Percentiles rank a stretch among this genome's conserved stretches.
Conservation (phyloP, 2,113 vertebrate species). For the Corapipo altera region DNA sequence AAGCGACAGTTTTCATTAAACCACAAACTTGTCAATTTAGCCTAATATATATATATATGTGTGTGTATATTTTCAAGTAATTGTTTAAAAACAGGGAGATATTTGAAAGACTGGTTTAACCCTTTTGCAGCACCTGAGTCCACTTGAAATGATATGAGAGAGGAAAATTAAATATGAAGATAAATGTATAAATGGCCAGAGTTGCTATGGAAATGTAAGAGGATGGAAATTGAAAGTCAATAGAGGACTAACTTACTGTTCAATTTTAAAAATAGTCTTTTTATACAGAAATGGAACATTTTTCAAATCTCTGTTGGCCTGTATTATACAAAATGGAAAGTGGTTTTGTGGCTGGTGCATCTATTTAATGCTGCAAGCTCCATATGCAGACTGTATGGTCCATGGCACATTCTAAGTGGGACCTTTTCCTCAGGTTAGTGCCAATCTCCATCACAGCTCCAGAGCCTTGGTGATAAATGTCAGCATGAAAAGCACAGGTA, state of each 20-base stretch:
- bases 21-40: not conserved
- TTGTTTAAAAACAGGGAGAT: conserved; percentile 58
- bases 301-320: conserved; percentile 42
- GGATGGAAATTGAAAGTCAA: conserved; percentile 75
- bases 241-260: conserved; percentile 71
- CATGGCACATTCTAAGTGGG: not conserved
- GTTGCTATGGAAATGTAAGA: conserved; percentile 77
- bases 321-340: conserved; percentile 26
- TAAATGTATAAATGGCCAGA: conserved; percentile 75
- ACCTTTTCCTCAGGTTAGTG: not conserved
- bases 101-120: conserved; percentile 63
- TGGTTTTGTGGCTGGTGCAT: conserved; percentile 28
- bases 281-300: conserved; percentile 43
- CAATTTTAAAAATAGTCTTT: conserved; percentile 64
- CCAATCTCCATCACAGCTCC: not conserved
- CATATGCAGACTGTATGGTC: not conserved
- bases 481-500: not conserved
- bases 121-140: conserved; percentile 42
- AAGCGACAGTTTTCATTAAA: conserved; percentile 60
- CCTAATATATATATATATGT: not conserved
- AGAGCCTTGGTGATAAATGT: not conserved
- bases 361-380: not conserved
- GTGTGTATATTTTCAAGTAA: conserved; percentile 26
- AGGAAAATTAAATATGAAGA: conserved; percentile 72
- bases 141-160: conserved; percentile 64